These are phyloP conservation scores for Spicauda simplicius DNA, from an alignment of 2,888 invertebrate species.

Conservation along the genomic window DNA sequence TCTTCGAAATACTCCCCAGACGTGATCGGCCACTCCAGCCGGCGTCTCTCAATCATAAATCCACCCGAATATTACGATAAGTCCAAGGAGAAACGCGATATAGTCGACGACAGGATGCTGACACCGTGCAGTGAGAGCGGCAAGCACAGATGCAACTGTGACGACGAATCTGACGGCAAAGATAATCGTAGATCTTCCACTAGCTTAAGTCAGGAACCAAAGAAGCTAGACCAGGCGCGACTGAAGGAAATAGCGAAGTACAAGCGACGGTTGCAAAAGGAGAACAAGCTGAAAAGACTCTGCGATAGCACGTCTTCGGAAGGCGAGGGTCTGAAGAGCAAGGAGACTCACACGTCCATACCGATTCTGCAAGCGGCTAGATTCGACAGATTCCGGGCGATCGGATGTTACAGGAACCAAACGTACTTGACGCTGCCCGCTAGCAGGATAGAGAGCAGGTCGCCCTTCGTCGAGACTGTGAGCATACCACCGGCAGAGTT, in stretches of 20 bases:
- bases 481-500: constrained; percentile 60
- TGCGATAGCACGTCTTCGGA: constrained; percentile 78
- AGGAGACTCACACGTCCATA: constrained; percentile 75
- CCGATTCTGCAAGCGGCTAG: constrained; percentile 79
- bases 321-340: constrained; percentile 60
- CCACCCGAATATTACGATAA: constrained; percentile 51
- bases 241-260: constrained; percentile 80
- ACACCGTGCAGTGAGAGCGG: constrained; percentile 89
- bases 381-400: constrained; percentile 76
- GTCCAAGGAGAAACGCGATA: constrained; percentile 52
- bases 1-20: constrained; percentile 53
- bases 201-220: constrained; percentile 55
- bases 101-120: constrained; percentile 89
- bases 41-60: constrained; percentile 58
- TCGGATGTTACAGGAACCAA: constrained; percentile 77
- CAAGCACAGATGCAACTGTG: constrained; percentile 91
- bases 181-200: constrained; percentile 52
- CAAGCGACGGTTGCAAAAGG: constrained; percentile 73
- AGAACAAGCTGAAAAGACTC: constrained; percentile 70
- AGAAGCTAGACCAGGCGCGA: constrained; percentile 69
- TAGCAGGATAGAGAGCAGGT: constrained; percentile 67
- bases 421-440: constrained; percentile 76
- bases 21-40: constrained; percentile 53
- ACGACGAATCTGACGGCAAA: constrained; percentile 87
- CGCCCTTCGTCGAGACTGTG: constrained; percentile 66